Percentiles rank a stretch among this genome's conserved stretches.
phyloP scores from a whole-genome alignment of 2,113 vertebrate species.

The Sinocyclocheilus grahami region DNA sequence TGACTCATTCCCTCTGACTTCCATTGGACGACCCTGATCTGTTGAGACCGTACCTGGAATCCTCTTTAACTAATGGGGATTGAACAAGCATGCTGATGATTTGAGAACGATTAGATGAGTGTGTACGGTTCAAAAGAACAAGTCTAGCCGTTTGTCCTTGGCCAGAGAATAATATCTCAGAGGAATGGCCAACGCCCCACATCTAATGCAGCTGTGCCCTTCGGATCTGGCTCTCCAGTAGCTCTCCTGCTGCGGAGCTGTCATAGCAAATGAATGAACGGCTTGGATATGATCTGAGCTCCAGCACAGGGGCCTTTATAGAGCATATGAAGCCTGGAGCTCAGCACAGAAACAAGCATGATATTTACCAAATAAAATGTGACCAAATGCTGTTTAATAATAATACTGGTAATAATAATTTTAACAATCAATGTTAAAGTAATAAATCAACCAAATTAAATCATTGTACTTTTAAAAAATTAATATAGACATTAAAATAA shows the following conservation, averaged over 20 bases:
- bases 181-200: not conserved
- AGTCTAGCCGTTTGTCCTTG: not conserved
- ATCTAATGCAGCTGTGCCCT: not conserved
- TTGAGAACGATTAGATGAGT: not conserved
- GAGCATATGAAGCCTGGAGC: not conserved
- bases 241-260: constrained; percentile 5
- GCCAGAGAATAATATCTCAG: not conserved
- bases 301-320: not conserved
- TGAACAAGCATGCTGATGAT: not conserved
- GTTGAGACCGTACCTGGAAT: not conserved
- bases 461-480: not conserved
- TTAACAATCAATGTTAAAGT: not conserved
- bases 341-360: not conserved
- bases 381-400: not conserved
- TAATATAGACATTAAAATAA: no score
- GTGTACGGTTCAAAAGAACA: constrained; percentile 5
- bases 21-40: not conserved
- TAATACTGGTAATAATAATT: not conserved
- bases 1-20: not conserved
- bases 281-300: constrained; percentile 6
- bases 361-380: not conserved
- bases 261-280: constrained; percentile 23
- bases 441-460: not conserved
- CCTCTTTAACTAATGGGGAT: not conserved
- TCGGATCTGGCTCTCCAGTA: not conserved